Base-by-base conservation (phyloP, 2,888 invertebrate species). In the Schrankia costaestrigalis region DNA sequence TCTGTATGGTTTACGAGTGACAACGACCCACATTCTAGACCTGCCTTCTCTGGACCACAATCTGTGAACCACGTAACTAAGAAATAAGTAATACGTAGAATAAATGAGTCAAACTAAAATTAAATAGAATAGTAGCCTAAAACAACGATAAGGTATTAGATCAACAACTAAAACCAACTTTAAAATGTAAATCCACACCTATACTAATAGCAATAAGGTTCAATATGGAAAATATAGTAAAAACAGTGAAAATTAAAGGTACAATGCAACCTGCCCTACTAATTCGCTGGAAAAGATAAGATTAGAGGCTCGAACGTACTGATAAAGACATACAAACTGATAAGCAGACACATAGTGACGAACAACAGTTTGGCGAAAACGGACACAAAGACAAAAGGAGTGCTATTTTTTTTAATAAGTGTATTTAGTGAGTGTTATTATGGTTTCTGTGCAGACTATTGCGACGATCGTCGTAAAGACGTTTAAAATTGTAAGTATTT, bases 391-490 rank as follows among this genome's bases (percentile, higher is more conserved):
- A 78, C 73, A 79, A 77, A 73, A 56, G 59, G 49, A 46, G 56
- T 64, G 58, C 48, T 28, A 40, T 25, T 28, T 31, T 31, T 37
- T 41, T 56, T 34, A 30, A 46, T 43, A 54, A 50, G 49, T 56
- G 45, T 13, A n/a, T 36, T 26, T 37, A 55, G 52, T 46, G 46
- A 17, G 17, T 56, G 78, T 77, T 74, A 92, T 86, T 85, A 94
- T 95, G 94, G 93, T 94, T 73, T 93, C 94, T 47, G 90, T 95
- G 40, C 93, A 94, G 74, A 94, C 94, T 26, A 93, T 95, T 56
- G 95, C 93, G 47, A 92, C 94, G 36, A 92, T 95, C 41, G 92
- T 94, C 75, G 90, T 95, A 64, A 95, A 95, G 89, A 83, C 92
- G 39, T 86, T 95, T 37, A 96, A 95, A 89, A 81, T 95, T 90